Evolutionary conservation across 2,113 vertebrate species (phyloP), one percentile per base, ranked within the genome.

Genomic region (Chionis minor): DNA sequence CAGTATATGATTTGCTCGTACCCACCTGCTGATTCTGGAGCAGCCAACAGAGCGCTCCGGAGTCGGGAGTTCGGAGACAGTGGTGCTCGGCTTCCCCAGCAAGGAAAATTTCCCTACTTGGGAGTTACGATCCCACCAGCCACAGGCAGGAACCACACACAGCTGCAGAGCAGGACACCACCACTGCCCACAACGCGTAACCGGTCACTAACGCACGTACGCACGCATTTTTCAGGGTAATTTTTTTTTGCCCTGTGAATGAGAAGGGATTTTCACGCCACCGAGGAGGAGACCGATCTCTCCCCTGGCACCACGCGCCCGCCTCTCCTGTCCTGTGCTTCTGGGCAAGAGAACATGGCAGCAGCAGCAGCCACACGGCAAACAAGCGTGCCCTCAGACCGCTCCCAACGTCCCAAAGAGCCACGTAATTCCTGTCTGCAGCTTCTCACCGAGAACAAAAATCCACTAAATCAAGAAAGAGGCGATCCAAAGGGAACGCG

Each of bases 31-130:
- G 72, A 63, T 30, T 42, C 20, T 30, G 16, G 21, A 33, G 9
- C 70, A 14, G 61, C 5, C 2, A 23, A 30, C 26, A 2, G 40
- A 61, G 69, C 73, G 7, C 17, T 14, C 1, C 0, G 5, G 54
- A 4, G 12, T 5, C 5, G 1, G 42, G 42, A 1, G 15, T 33
- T 40, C 1, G 1, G 54, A 2, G 20, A 12, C 8, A 2, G 65
- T 26, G 59, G 19, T 6, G 19, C 32, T 26, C 0, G 22, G 49
- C 84, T 2, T 66, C 67, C 75, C 14, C 1, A 20, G 9, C 21
- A 27, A 0, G 1, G 24, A 6, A 8, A 9, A 17, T 9, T 10
- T 23, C 4, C 11, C 35, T 18, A 6, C 9, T 0, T 12, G 73
- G 26, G n/a, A 59, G 78, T 70, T 7, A 16, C 6, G 49, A 16